Conservation (phyloP, 1,140 invertebrate species). For the Sesamia nonagrioides region DNA sequence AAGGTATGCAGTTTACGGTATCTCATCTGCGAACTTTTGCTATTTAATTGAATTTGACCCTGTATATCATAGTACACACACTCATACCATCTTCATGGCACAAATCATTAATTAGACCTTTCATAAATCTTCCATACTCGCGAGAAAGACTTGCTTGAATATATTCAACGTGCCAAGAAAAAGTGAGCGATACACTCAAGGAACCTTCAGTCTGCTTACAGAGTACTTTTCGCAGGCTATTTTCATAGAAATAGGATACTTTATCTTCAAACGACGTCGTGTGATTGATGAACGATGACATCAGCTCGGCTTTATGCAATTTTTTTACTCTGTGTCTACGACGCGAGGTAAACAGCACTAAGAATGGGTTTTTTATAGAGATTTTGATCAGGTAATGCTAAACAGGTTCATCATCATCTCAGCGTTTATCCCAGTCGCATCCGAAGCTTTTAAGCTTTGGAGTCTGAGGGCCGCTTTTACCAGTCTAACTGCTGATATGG, state of each 20-base stretch:
- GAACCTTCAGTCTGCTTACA: slow-evolving; percentile 24
- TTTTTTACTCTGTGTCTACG: slow-evolving; percentile 23
- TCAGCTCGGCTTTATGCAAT: slow-evolving; percentile 27
- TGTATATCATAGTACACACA: too few relatives aligned
- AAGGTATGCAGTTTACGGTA: too few relatives aligned
- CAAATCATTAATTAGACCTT: not conserved
- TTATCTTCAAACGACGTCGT: slow-evolving; percentile 29
- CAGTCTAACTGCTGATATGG: too few relatives aligned
- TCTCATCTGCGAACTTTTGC: too few relatives aligned
- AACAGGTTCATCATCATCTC: too few relatives aligned
- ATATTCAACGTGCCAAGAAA: not conserved
- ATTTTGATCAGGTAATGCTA: not conserved
- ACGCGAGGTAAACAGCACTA: not conserved
- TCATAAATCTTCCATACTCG: not conserved
- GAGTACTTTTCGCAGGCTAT: slow-evolving; percentile 40
- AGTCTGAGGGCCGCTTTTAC: too few relatives aligned
- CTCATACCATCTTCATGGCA: too few relatives aligned
- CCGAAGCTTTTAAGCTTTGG: too few relatives aligned
- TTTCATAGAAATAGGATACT: slow-evolving; percentile 49
- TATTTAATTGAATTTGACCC: too few relatives aligned
- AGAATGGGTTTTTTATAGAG: not conserved
- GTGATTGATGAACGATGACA: slow-evolving; percentile 47
- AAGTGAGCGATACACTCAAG: slow-evolving; percentile 5
- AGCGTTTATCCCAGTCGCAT: too few relatives aligned
- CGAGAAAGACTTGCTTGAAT: not conserved